These are phyloP conservation scores for Bucorvus abyssinicus DNA, from an alignment of 2,797 vertebrate genomes.

Conservation along the genomic window DNA sequence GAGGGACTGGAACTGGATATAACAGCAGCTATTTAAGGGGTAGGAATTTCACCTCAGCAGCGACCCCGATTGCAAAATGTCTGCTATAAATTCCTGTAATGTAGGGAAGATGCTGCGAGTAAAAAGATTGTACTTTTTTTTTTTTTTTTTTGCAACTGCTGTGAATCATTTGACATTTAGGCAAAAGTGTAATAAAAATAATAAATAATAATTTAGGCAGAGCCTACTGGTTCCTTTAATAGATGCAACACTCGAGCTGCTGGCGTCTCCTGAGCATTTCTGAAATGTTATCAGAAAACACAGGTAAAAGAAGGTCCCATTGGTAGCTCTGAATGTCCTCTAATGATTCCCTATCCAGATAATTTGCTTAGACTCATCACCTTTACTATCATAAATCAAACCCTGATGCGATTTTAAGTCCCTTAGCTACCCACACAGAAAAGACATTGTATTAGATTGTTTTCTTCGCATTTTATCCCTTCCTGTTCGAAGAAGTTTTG, in stretches of 20 bases:
- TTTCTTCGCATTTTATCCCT: conserved; percentile 23
- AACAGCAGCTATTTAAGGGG: not conserved
- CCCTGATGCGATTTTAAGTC: conserved; percentile 44
- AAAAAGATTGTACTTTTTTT: not conserved
- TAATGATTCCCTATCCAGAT: conserved; percentile 40
- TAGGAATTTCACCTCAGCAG: not conserved
- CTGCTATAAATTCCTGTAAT: not conserved
- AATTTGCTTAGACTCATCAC: conserved; percentile 52
- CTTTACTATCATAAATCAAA: conserved; percentile 55
- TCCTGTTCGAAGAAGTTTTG: not conserved
- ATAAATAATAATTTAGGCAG: conserved; percentile 52
- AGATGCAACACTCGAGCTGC: conserved; percentile 12
- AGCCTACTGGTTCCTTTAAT: conserved; percentile 33
- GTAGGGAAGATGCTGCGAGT: not conserved
- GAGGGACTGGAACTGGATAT: not conserved
- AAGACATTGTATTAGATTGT: not conserved
- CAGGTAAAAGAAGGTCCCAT: conserved; percentile 13
- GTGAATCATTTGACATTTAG: conserved; percentile 65
- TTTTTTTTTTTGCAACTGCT: not conserved
- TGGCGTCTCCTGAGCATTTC: conserved; percentile 35
- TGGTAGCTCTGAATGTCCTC: conserved; percentile 29
- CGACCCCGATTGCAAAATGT: not conserved
- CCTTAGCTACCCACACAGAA: conserved; percentile 38
- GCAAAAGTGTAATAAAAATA: conserved; percentile 50
- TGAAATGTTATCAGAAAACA: conserved; percentile 41